Conservation (phyloP, 1,140 invertebrate genomes). For the Amphibalanus amphitrite region DNA sequence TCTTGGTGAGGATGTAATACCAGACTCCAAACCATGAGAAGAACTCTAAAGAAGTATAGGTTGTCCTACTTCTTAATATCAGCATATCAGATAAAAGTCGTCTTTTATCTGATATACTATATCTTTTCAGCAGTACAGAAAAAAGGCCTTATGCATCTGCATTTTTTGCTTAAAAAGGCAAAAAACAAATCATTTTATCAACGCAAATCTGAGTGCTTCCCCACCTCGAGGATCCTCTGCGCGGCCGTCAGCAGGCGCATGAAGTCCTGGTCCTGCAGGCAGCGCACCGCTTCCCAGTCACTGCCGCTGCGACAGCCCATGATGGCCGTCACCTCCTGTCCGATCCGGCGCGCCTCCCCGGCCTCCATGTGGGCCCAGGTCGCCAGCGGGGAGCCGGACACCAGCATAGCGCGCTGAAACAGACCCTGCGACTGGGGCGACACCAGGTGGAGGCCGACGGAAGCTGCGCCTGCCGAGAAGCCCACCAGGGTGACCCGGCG, state of each 20-base stretch:
- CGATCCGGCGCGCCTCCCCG: not conserved
- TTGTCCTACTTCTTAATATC: no score
- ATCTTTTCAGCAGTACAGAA: no score
- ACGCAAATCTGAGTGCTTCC: no score
- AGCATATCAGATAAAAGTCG: no score
- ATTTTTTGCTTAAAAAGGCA: no score
- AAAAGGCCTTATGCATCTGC: no score
- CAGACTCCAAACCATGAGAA: no score
- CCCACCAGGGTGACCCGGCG: constrained; percentile 29
- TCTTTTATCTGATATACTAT: no score
- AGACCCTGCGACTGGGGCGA: constrained; percentile 24
- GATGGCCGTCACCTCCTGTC: not conserved
- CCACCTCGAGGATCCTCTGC: not conserved
- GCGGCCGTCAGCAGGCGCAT: not conserved
- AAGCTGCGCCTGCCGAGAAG: constrained; percentile 33
- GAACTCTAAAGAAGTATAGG: no score
- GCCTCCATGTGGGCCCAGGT: not conserved
- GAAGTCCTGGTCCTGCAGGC: constrained; percentile 4
- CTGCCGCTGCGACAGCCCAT: not conserved
- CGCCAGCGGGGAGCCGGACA: not conserved
- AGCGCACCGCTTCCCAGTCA: not conserved
- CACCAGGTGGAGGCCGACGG: constrained; percentile 37
- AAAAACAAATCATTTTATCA: no score
- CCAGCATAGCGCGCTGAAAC: not conserved
- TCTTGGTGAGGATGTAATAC: no score